A percentile compares a stretch with the other conserved stretches of the same genome.
Conservation (phyloP, 35 echinoderm and acorn worm genomes). For the Heliocidaris erythrogramma region DNA sequence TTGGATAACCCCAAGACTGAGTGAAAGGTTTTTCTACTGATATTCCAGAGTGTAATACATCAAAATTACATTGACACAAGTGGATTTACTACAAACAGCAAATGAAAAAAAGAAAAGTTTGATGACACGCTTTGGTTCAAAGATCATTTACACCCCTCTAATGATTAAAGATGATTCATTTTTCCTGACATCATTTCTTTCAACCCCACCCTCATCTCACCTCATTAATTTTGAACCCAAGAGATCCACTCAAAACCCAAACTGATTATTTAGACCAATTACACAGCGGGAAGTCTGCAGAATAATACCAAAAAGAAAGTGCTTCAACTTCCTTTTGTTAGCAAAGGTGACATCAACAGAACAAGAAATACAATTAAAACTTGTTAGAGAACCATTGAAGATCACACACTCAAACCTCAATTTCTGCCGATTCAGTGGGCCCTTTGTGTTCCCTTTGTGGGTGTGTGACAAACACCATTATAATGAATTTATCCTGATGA, state of each 20-base stretch:
- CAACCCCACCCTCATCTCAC: too few relatives aligned
- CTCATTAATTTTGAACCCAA: too few relatives aligned
- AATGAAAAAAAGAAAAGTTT: too few relatives aligned
- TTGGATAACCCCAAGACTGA: too few relatives aligned
- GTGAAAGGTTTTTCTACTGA: too few relatives aligned
- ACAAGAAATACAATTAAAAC: not conserved
- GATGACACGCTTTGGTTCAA: too few relatives aligned
- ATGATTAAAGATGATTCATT: too few relatives aligned
- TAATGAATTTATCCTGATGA: not conserved
- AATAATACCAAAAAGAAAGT: not conserved
- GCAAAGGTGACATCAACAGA: not conserved
- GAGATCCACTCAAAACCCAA: not conserved
- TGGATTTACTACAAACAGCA: too few relatives aligned
- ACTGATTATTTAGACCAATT: not conserved
- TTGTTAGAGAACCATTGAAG: not conserved
- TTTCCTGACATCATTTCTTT: too few relatives aligned
- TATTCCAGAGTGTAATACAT: too few relatives aligned
- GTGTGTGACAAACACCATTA: not conserved
- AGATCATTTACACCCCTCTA: too few relatives aligned
- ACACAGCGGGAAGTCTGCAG: not conserved
- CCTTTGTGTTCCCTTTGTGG: not conserved
- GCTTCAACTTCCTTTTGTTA: not conserved
- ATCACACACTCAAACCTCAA: not conserved
- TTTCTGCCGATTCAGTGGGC: not conserved
- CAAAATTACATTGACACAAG: too few relatives aligned